A percentile compares a stretch with the other conserved stretches of the same genome.
These are phyloP conservation scores for Xiphorhynchus erythropygius DNA, from an alignment of 2,797 vertebrate species.

Conservation along the genomic window DNA sequence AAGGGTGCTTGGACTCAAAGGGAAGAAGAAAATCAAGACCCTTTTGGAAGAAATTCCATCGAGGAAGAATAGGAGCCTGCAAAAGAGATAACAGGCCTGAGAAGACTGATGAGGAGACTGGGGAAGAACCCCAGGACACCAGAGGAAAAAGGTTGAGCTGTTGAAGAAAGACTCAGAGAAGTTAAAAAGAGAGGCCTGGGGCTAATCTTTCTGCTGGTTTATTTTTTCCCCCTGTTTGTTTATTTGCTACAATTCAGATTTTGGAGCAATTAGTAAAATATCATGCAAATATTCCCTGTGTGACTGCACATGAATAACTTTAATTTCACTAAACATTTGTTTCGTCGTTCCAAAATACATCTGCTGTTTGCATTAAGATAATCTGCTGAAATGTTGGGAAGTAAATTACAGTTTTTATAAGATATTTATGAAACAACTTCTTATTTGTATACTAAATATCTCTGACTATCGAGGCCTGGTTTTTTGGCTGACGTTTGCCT, in stretches of 20 bases:
- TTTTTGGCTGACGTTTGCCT: conserved; percentile 14
- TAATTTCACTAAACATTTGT: conserved; percentile 75
- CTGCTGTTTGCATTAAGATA: conserved; percentile 77
- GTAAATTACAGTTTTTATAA: conserved; percentile 72
- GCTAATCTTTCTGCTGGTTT: conserved; percentile 64
- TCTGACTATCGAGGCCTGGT: conserved; percentile 26
- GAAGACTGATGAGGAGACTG: background rate
- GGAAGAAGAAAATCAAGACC: background rate
- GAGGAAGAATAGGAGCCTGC: background rate
- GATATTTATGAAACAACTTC: conserved; percentile 73
- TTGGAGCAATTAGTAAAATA: conserved; percentile 80
- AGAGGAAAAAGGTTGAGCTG: background rate
- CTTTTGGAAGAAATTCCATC: background rate
- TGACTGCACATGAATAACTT: conserved; percentile 76
- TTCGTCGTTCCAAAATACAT: conserved; percentile 71
- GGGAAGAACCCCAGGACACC: background rate
- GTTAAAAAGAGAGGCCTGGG: conserved; percentile 41
- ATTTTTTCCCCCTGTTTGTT: conserved; percentile 54
- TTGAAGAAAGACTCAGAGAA: conserved; percentile 44
- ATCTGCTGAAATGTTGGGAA: conserved; percentile 74
- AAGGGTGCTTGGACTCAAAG: background rate
- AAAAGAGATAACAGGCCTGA: background rate
- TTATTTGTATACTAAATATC: conserved; percentile 69
- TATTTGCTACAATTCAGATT: conserved; percentile 74
- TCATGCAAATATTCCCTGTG: conserved; percentile 81